A percentile compares a stretch with the other conserved stretches of the same genome.
Evolutionary conservation across 2,888 invertebrate species (phyloP).

Genomic region (Corbicula japonica): DNA sequence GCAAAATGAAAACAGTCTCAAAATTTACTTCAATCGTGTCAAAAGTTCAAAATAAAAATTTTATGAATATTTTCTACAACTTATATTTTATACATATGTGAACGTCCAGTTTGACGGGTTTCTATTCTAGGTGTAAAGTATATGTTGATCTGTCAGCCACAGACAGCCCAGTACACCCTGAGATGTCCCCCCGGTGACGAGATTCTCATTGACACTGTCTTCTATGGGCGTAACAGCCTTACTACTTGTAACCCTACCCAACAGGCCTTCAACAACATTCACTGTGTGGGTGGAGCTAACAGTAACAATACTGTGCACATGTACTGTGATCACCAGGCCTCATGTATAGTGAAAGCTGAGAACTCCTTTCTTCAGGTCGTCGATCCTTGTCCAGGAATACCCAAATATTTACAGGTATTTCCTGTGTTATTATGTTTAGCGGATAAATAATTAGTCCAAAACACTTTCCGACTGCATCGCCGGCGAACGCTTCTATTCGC

Average conservation of each 20-base stretch:
- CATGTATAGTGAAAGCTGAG: conserved; percentile 47
- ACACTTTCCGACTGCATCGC: too few species aligned
- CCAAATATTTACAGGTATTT: conserved; percentile 66
- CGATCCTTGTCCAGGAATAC: conserved; percentile 67
- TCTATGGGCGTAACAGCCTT: conserved; percentile 54
- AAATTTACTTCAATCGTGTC: too few species aligned
- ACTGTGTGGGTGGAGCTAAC: conserved; percentile 41
- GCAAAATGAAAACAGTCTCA: too few species aligned
- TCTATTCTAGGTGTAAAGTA: conserved; percentile 32
- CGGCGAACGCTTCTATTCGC: too few species aligned
- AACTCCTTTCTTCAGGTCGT: conserved; percentile 45
- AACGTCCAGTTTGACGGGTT: background rate
- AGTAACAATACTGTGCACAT: conserved; percentile 47
- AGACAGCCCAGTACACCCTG: conserved; percentile 27
- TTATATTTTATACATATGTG: too few species aligned
- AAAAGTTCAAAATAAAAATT: too few species aligned
- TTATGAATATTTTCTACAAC: too few species aligned
- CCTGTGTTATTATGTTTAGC: too few species aligned
- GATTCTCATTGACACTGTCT: conserved; percentile 52
- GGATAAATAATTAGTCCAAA: too few species aligned
- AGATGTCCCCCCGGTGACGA: conserved; percentile 56
- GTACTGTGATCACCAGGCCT: conserved; percentile 56
- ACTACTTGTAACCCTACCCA: conserved; percentile 44
- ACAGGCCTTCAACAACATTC: conserved; percentile 34
- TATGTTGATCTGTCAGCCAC: conserved; percentile 42